These are phyloP conservation scores for Drosophila tsacasi DNA, from an alignment of 1,140 invertebrate species.

Conservation along the genomic window DNA sequence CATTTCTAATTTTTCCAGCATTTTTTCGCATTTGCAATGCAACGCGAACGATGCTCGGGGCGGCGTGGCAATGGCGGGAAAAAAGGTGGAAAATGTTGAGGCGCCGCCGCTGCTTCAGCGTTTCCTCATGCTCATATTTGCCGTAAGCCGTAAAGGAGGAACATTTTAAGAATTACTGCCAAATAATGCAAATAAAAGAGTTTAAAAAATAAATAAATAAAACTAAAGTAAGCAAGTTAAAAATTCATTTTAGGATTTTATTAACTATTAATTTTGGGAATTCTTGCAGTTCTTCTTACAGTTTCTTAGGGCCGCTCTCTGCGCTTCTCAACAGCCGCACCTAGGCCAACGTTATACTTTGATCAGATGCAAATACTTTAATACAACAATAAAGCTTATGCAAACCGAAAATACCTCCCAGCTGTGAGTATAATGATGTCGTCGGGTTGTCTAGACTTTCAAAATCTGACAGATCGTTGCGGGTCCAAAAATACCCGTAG, in stretches of 20 bases:
- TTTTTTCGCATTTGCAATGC: slow-evolving; percentile 61
- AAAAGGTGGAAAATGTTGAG: slow-evolving; percentile 34
- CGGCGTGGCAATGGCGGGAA: slow-evolving; percentile 54
- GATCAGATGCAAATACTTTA: slow-evolving; percentile 43
- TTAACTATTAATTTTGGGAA: not conserved
- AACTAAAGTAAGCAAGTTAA: not conserved
- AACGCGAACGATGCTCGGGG: slow-evolving; percentile 60
- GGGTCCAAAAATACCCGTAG: slow-evolving; percentile 66
- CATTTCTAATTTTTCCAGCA: slow-evolving; percentile 74
- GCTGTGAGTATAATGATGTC: slow-evolving; percentile 23
- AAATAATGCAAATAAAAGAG: slow-evolving; percentile 1
- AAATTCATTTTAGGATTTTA: not conserved
- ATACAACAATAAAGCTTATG: not conserved
- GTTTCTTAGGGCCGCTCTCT: slow-evolving; percentile 3
- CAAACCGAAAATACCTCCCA: slow-evolving; percentile 16
- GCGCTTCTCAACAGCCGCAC: slow-evolving; percentile 3
- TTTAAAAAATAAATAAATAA: not conserved
- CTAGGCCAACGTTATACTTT: slow-evolving; percentile 17
- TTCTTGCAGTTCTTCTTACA: not conserved
- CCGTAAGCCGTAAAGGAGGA: not conserved
- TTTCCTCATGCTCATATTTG: slow-evolving; percentile 32
- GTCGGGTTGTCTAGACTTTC: slow-evolving; percentile 69
- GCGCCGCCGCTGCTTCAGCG: slow-evolving; percentile 44
- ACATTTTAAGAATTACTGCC: slow-evolving; percentile 14
- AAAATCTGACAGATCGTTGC: slow-evolving; percentile 50